Evolutionary conservation across 2,888 invertebrate species (phyloP).

Genomic region (Melanostoma scalare): DNA sequence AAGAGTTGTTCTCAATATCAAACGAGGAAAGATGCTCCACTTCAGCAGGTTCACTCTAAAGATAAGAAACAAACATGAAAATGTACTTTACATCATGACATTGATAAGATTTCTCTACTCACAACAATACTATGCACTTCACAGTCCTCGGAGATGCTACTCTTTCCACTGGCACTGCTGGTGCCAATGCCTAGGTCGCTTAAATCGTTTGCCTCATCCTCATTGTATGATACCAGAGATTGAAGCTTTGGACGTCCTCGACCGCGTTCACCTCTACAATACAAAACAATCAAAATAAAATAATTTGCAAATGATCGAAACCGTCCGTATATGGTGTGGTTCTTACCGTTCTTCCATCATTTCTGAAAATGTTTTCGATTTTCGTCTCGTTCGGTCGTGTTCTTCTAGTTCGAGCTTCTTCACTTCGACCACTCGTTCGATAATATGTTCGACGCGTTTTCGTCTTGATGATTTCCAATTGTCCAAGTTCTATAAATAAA

Average conservation of each 20-base stretch:
- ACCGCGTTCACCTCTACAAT: constrained; percentile 80
- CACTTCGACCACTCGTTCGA: constrained; percentile 94
- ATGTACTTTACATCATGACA: constrained; percentile 5
- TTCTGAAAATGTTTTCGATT: constrained; percentile 96
- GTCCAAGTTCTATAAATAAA: constrained; percentile 89
- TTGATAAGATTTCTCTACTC: constrained; percentile 78
- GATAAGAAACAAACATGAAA: constrained; percentile 73
- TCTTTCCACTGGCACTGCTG: constrained; percentile 85
- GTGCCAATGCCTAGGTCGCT: constrained; percentile 91
- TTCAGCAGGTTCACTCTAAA: constrained; percentile 86
- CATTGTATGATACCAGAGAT: constrained; percentile 88
- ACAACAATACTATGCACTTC: constrained; percentile 86
- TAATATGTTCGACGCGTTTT: constrained; percentile 95
- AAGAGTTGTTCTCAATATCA: constrained; percentile 76
- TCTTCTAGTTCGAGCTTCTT: constrained; percentile 93
- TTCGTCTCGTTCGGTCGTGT: constrained; percentile 87
- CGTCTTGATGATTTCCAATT: constrained; percentile 96
- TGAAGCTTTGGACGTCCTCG: constrained; percentile 85
- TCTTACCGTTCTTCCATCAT: constrained; percentile 93
- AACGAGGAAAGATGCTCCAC: constrained; percentile 78
- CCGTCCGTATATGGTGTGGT: neutral
- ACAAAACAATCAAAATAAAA: neutral
- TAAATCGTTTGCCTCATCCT: constrained; percentile 92
- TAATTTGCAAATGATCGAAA: neutral
- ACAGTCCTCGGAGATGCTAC: constrained; percentile 86